phyloP scores from a whole-genome alignment of 2,113 vertebrate species.

The Bufo gargarizans region DNA sequence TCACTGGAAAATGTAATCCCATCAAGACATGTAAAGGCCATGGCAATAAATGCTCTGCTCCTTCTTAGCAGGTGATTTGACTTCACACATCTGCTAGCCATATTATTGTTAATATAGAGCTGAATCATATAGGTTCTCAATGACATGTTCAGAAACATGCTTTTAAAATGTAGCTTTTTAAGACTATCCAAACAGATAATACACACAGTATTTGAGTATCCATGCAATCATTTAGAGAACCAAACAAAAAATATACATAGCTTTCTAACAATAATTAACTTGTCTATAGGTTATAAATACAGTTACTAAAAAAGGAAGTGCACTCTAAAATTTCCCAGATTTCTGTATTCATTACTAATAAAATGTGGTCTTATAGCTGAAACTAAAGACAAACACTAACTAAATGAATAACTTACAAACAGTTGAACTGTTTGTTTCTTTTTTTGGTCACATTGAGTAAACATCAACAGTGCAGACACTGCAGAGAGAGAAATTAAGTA shows the following conservation, averaged over 20 bases:
- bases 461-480: too few species aligned
- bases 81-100: constrained; percentile 76
- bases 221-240: background rate
- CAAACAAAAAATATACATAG: background rate
- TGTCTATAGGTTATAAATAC: too few species aligned
- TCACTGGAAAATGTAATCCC: constrained; percentile 71
- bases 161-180: constrained; percentile 55
- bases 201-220: background rate
- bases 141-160: constrained; percentile 69
- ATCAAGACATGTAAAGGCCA: constrained; percentile 61
- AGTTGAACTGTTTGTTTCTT: too few species aligned
- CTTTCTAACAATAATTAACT: background rate
- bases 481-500: too few species aligned
- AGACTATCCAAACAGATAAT: background rate
- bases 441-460: too few species aligned
- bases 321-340: too few species aligned
- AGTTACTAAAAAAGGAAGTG: too few species aligned
- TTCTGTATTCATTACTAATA: too few species aligned
- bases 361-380: too few species aligned
- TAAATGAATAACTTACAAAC: too few species aligned
- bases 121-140: constrained; percentile 68
- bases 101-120: constrained; percentile 71
- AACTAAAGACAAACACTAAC: too few species aligned
- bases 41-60: constrained; percentile 72
- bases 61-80: constrained; percentile 78